Conservation (phyloP, 1,140 invertebrate species). For the Steinernema feltiae region DNA sequence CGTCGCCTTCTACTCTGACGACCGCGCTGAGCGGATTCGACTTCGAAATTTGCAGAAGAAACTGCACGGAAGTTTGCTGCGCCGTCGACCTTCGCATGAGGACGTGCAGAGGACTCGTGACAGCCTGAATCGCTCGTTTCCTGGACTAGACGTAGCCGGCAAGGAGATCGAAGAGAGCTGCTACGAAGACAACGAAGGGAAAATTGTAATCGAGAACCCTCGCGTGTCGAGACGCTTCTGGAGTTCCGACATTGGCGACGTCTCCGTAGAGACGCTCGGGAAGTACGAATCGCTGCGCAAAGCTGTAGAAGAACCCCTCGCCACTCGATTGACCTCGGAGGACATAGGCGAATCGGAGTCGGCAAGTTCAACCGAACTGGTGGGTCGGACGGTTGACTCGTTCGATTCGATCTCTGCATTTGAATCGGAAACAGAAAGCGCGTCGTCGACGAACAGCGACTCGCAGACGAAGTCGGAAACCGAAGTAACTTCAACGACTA, state of each 20-base stretch:
- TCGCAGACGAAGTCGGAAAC: too few species aligned
- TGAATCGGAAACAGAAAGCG: too few species aligned
- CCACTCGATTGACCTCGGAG: too few species aligned
- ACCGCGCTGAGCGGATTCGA: not conserved
- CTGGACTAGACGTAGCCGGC: not conserved
- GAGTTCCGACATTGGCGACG: not conserved
- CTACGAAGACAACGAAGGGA: not conserved
- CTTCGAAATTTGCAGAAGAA: not conserved
- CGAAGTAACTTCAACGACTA: too few species aligned
- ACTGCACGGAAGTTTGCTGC: not conserved
- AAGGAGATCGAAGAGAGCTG: not conserved
- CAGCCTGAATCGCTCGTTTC: not conserved
- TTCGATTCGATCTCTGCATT: too few species aligned
- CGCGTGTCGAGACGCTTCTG: not conserved
- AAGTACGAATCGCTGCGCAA: too few species aligned
- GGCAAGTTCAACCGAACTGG: too few species aligned
- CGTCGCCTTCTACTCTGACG: not conserved
- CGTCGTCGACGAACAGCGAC: too few species aligned
- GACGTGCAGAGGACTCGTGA: not conserved
- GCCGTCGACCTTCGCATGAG: not conserved
- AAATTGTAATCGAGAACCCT: not conserved
- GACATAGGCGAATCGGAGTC: too few species aligned
- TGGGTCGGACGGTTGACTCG: too few species aligned
- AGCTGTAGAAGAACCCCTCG: too few species aligned
- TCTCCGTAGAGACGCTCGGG: too few species aligned